These are phyloP conservation scores for Xylota sylvarum DNA, from an alignment of 2,888 invertebrate genomes.

Conservation along the genomic window DNA sequence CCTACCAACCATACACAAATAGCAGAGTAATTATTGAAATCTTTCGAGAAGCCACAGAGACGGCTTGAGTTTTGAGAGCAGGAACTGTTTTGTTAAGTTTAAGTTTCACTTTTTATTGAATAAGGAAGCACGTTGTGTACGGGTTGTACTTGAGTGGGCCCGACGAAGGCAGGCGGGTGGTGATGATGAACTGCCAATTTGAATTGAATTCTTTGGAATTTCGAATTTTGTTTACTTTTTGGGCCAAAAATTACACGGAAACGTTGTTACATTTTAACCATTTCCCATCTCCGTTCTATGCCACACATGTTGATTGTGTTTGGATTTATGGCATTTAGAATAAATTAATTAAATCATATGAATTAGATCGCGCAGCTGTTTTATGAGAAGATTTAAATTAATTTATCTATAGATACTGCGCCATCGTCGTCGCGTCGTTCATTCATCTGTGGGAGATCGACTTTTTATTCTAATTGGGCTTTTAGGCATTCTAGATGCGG, in stretches of 20 bases:
- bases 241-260: slow-evolving; percentile 22
- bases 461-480: neutral
- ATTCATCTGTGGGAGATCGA: too few relatives aligned
- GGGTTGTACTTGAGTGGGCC: slow-evolving; percentile 1
- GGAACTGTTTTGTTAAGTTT: slow-evolving; percentile 39
- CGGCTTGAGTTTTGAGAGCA: slow-evolving; percentile 13
- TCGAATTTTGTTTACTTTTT: neutral
- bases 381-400: neutral
- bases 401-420: neutral
- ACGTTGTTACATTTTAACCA: slow-evolving; percentile 29
- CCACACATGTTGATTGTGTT: slow-evolving; percentile 11
- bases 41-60: too few relatives aligned
- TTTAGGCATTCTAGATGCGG: slow-evolving; percentile 6
- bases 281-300: neutral
- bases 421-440: too few relatives aligned
- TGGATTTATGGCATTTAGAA: slow-evolving; percentile 3
- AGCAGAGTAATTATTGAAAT: slow-evolving; percentile 1
- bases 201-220: slow-evolving; percentile 5
- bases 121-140: slow-evolving; percentile 20
- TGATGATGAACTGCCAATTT: neutral
- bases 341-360: slow-evolving; percentile 18
- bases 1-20: neutral
- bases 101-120: slow-evolving; percentile 33
- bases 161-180: neutral
- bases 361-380: neutral